A percentile compares a stretch with the other conserved stretches of the same genome.
Conservation (phyloP, 2,113 vertebrate species). For the Myotis yumanensis region DNA sequence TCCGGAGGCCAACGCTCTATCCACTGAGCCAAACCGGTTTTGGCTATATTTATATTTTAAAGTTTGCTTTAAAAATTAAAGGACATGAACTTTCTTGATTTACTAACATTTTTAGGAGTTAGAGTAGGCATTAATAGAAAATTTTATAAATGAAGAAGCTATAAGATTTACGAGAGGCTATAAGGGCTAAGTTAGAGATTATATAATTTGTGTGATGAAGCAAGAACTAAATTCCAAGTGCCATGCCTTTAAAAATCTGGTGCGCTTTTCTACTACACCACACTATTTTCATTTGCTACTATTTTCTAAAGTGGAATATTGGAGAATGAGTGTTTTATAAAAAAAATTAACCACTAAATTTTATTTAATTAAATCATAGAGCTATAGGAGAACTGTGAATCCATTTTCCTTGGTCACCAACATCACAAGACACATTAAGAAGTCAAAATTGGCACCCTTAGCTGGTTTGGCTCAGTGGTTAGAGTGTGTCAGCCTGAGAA, state of each 20-base stretch:
- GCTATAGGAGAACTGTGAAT: background rate
- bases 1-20: too few relatives aligned
- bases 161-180: background rate
- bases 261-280: background rate
- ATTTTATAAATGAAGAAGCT: conserved; percentile 3
- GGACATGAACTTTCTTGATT: conserved; percentile 3
- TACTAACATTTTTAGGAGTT: conserved; percentile 10
- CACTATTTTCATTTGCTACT: background rate
- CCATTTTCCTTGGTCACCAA: conserved; percentile 13
- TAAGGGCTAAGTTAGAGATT: background rate
- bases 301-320: background rate
- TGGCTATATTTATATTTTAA: background rate
- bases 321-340: background rate
- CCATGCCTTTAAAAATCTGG: background rate
- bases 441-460: background rate
- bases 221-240: background rate
- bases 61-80: conserved; percentile 35
- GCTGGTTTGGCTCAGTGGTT: too few relatives aligned
- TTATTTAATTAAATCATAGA: conserved; percentile 5
- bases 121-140: background rate
- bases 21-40: too few relatives aligned
- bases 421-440: background rate
- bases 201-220: background rate
- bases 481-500: too few relatives aligned
- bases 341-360: background rate